phyloP scores from a whole-genome alignment of 2,113 vertebrate species.

The Chionodraco myersi region DNA sequence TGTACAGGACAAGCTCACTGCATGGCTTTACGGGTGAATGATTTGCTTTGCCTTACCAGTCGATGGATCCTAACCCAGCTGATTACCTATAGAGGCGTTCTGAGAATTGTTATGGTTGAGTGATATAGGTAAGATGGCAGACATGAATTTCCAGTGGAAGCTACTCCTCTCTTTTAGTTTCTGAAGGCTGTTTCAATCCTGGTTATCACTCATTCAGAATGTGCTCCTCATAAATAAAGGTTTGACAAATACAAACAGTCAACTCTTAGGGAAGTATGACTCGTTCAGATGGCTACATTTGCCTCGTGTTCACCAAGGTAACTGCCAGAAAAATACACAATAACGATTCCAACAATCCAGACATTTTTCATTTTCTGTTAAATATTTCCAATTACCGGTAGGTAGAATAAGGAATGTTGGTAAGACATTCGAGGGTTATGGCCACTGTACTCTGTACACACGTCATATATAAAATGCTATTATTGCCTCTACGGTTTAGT shows the following conservation, averaged over 20 bases:
- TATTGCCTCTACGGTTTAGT: no score
- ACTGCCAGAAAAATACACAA: no score
- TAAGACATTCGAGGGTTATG: no score
- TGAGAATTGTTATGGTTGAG: not conserved
- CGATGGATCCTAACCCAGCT: not conserved
- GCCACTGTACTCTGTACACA: no score
- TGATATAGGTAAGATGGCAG: not conserved
- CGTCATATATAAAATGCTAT: no score
- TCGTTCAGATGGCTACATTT: not conserved
- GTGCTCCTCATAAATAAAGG: not conserved
- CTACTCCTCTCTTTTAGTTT: not conserved
- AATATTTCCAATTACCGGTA: no score
- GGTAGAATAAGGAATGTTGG: no score
- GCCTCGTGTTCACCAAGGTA: not conserved
- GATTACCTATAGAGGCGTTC: not conserved
- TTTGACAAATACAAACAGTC: not conserved
- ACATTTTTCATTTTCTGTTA: no score
- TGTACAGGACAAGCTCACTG: not conserved
- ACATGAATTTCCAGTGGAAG: not conserved
- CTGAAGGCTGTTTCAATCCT: not conserved
- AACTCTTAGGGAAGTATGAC: not conserved
- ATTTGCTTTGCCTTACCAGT: not conserved
- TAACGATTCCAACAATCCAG: no score
- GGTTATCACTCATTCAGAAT: not conserved
- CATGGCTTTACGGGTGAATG: not conserved